Percentiles rank a stretch among this genome's conserved stretches.
Conservation (phyloP, 1,140 invertebrate species). For the Sycobia sp. region DNA sequence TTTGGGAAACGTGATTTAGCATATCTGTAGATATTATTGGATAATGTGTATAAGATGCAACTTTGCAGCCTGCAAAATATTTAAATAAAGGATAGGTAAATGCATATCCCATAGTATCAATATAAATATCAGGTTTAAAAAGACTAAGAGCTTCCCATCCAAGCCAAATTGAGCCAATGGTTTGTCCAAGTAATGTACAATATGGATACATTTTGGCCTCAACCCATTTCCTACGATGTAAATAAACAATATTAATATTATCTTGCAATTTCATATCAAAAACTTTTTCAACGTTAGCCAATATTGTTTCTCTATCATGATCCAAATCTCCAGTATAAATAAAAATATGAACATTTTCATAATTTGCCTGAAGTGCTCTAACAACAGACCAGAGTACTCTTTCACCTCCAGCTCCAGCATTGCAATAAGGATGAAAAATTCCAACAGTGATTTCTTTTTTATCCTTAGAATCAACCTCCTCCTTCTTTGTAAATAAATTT, state of each 20-base stretch:
- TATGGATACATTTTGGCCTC: slow-evolving; percentile 87
- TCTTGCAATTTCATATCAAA: slow-evolving; percentile 79
- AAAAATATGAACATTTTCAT: slow-evolving; percentile 69
- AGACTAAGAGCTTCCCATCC: slow-evolving; percentile 86
- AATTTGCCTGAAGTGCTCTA: slow-evolving; percentile 79
- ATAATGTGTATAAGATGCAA: slow-evolving; percentile 94
- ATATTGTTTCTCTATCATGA: slow-evolving; percentile 74
- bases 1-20: slow-evolving; percentile 77
- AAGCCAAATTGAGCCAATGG: slow-evolving; percentile 85
- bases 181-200: slow-evolving; percentile 92
- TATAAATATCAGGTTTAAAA: slow-evolving; percentile 70
- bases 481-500: slow-evolving; percentile 2
- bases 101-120: slow-evolving; percentile 33
- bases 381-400: slow-evolving; percentile 94
- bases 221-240: slow-evolving; percentile 75
- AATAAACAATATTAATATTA: slow-evolving; percentile 79
- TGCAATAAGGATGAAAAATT: slow-evolving; percentile 98
- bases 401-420: slow-evolving; percentile 97
- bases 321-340: slow-evolving; percentile 91
- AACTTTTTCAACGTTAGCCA: slow-evolving; percentile 74
- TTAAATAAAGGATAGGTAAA: slow-evolving; percentile 41
- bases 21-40: slow-evolving; percentile 96
- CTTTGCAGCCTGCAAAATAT: slow-evolving; percentile 76
- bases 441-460: slow-evolving; percentile 68
- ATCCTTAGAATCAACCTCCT: slow-evolving; percentile 29